Percentiles rank a stretch among this genome's conserved stretches.
These are phyloP conservation scores for Aix galericulata DNA, from an alignment of 2,113 vertebrate genomes.

Conservation along the genomic window DNA sequence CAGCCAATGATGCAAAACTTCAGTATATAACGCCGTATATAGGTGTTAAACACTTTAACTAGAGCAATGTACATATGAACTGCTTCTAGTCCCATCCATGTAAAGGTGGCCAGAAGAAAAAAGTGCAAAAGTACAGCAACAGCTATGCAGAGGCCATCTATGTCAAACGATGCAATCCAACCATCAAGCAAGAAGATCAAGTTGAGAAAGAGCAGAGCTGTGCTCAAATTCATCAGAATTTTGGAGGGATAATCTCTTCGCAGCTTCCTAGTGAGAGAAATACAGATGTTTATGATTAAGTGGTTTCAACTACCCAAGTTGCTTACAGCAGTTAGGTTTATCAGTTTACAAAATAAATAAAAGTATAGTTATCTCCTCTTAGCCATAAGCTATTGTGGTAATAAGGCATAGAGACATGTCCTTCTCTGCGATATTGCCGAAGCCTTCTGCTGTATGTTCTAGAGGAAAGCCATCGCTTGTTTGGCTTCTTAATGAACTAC, in stretches of 20 bases:
- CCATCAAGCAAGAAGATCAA: conserved; percentile 91
- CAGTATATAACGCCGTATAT: conserved; percentile 93
- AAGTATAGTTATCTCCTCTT: neutral
- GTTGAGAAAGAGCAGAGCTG: conserved; percentile 91
- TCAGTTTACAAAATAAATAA: neutral
- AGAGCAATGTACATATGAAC: conserved; percentile 98
- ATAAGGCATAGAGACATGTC: too few species aligned
- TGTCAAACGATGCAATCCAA: conserved; percentile 87
- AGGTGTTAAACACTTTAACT: conserved; percentile 98
- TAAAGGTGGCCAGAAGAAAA: conserved; percentile 94
- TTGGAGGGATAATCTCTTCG: conserved; percentile 97
- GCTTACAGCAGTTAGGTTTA: neutral
- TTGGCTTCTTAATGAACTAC: neutral
- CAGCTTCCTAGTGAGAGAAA: conserved; percentile 81
- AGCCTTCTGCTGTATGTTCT: neutral
- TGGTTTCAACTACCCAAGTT: neutral
- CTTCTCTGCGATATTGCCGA: neutral
- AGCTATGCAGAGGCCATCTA: conserved; percentile 81
- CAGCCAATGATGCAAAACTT: conserved; percentile 97
- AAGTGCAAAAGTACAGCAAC: conserved; percentile 90
- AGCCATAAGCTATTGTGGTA: neutral
- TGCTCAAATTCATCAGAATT: conserved; percentile 97
- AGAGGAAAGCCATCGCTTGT: neutral
- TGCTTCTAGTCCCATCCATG: conserved; percentile 98
- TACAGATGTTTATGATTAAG: neutral